Evolutionary conservation across 2,797 vertebrate species (phyloP).

Genomic region (Falco biarmicus): DNA sequence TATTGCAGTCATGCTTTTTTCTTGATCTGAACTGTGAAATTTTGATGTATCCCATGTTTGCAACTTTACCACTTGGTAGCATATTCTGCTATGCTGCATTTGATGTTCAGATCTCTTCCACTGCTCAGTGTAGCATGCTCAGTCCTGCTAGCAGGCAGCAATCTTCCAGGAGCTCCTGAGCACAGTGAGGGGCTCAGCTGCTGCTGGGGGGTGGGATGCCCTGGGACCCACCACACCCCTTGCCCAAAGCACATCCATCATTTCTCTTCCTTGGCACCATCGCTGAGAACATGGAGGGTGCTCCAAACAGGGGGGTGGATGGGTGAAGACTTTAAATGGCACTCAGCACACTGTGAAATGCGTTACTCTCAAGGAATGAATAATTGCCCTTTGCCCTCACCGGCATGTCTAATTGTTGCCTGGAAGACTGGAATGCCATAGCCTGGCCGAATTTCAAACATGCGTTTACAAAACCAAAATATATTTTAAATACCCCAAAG

Average conservation of each 20-base stretch:
- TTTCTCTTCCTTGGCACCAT: not conserved
- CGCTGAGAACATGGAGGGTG: not conserved
- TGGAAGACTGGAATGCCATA: not conserved
- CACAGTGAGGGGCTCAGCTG: not conserved
- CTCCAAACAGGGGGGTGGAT: no score
- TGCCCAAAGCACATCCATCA: not conserved
- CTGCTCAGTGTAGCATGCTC: accelerated
- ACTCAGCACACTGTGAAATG: no score
- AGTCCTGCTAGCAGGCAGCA: not conserved
- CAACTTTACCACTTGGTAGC: not conserved
- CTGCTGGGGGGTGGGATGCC: no score
- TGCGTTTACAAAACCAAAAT: not conserved
- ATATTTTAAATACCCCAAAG: not conserved
- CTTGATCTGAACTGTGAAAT: accelerated
- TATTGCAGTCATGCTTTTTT: not conserved
- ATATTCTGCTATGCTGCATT: not conserved
- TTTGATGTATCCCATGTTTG: not conserved
- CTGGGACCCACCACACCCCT: not conserved
- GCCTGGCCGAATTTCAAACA: not conserved
- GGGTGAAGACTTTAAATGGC: not conserved
- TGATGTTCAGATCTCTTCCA: not conserved
- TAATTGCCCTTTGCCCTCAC: not conserved
- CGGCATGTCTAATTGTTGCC: not conserved
- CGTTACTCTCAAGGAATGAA: not conserved
- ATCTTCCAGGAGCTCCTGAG: not conserved